phyloP scores from a whole-genome alignment of 2,113 vertebrate species.

The Boulengeromyrus knoepffleri region DNA sequence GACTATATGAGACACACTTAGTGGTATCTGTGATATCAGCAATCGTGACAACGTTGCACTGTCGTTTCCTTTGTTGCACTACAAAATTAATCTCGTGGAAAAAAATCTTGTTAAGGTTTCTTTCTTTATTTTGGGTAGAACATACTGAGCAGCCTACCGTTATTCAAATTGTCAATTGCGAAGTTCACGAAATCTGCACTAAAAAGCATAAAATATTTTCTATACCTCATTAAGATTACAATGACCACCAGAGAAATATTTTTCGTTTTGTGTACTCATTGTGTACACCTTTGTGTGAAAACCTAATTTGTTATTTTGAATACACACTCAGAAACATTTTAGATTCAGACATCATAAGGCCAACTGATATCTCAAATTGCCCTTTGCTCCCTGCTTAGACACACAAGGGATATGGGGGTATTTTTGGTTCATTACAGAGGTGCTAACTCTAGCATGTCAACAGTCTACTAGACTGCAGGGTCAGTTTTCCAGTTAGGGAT shows the following conservation, averaged over 20 bases:
- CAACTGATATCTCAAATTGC: neutral
- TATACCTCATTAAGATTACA: neutral
- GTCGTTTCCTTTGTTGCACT: neutral
- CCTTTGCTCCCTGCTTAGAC: neutral
- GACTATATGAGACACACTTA: neutral
- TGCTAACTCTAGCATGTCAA: constrained; percentile 11
- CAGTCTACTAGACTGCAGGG: neutral
- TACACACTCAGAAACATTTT: neutral
- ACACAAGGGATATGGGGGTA: neutral
- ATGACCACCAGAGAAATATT: neutral
- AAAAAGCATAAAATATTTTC: neutral
- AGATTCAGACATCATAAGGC: neutral
- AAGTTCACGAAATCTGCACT: neutral
- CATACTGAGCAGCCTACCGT: neutral
- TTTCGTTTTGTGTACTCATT: neutral
- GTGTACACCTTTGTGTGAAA: neutral
- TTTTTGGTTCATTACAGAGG: constrained; percentile 13
- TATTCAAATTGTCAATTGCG: neutral
- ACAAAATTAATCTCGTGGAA: neutral
- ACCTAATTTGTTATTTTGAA: neutral
- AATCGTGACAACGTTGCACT: neutral
- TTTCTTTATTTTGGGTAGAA: neutral
- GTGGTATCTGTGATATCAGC: neutral
- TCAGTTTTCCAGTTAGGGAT: neutral
- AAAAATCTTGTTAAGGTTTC: neutral